Evolutionary conservation across 2,888 invertebrate species (phyloP).

Genomic region (Eupithecia vulgata): DNA sequence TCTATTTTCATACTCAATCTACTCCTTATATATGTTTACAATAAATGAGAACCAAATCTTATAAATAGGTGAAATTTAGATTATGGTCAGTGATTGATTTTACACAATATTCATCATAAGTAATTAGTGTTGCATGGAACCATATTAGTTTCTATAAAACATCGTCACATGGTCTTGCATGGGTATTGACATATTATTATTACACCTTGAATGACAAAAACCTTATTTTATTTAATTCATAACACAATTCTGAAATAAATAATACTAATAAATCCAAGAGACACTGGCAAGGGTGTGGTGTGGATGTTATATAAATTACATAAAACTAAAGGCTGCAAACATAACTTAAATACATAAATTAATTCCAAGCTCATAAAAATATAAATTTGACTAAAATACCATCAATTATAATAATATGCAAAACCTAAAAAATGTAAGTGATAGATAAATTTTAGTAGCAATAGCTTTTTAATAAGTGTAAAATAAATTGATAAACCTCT

Average conservation of each 20-base stretch:
- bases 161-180: background rate
- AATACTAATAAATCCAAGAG: background rate
- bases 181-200: background rate
- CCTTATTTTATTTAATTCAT: background rate
- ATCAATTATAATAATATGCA: background rate
- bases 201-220: conserved; percentile 4
- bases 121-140: background rate
- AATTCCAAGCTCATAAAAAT: background rate
- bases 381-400: too few relatives aligned
- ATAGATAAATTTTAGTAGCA: background rate
- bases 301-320: background rate
- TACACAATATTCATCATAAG: conserved; percentile 27
- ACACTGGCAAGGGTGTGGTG: background rate
- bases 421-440: background rate
- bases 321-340: background rate
- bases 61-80: conserved; percentile 48
- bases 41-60: conserved; percentile 67
- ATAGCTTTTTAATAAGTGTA: background rate
- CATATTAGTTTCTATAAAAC: background rate
- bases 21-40: conserved; percentile 67
- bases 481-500: conserved; percentile 1
- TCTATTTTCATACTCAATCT: conserved; percentile 60
- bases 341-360: background rate
- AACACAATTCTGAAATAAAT: background rate
- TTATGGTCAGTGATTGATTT: conserved; percentile 37